Conservation (phyloP, 2,797 vertebrate species). For the Borostomias antarcticus region DNA sequence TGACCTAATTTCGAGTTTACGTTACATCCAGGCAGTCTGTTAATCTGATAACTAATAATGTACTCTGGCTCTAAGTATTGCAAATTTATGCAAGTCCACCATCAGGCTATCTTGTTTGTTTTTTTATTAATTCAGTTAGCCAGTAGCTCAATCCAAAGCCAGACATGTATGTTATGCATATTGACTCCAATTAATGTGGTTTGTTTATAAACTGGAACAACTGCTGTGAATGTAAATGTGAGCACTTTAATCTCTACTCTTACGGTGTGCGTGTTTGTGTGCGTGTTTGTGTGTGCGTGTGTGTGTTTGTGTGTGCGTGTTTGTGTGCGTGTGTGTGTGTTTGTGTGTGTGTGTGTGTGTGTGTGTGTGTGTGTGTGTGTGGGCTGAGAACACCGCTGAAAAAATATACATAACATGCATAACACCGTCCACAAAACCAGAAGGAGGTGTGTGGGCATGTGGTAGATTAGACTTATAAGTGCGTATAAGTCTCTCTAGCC, state of each 20-base stretch:
- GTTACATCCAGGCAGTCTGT: slow-evolving; percentile 48
- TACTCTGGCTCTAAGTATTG: not conserved
- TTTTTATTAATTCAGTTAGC: slow-evolving; percentile 32
- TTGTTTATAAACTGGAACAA: slow-evolving; percentile 49
- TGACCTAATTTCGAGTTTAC: slow-evolving; percentile 69
- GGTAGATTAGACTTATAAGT: no score
- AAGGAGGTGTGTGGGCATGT: not conserved
- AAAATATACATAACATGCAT: no score
- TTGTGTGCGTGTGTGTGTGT: no score
- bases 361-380: no score
- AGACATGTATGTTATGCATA: slow-evolving; percentile 29
- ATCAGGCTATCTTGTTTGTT: not conserved
- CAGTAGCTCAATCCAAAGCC: slow-evolving; percentile 40
- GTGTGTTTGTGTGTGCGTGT: no score
- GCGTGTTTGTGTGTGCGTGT: no score
- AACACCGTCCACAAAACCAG: no score
- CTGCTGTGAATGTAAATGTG: slow-evolving; percentile 17
- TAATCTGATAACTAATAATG: not conserved
- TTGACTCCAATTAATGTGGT: slow-evolving; percentile 43
- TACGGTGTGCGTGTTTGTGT: no score
- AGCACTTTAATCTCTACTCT: slow-evolving; percentile 20
- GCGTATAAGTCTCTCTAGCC: no score
- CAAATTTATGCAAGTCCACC: not conserved
- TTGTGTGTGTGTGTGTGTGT: no score
- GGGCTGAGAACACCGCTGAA: no score